Conservation (phyloP, 1,140 invertebrate genomes). For the Steinernema khuongi region DNA sequence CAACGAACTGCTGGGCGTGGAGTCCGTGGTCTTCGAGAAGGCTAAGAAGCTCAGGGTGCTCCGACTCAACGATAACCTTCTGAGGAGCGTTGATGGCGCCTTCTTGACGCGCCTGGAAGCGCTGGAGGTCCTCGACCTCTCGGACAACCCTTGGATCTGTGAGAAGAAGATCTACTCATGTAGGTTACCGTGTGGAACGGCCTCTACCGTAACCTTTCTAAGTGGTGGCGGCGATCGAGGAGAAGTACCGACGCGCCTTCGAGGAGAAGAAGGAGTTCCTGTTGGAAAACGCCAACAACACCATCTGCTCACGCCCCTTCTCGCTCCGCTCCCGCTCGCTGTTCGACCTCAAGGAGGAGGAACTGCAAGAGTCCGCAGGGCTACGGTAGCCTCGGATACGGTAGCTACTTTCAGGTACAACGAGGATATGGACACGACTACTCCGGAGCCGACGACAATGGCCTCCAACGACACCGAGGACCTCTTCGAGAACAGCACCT, state of each 20-base stretch:
- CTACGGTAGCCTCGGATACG: background rate
- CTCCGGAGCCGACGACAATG: conserved; percentile 1
- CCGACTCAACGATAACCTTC: conserved; percentile 22
- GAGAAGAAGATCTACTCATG: conserved; percentile 35
- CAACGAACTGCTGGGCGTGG: background rate
- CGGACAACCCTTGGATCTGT: conserved; percentile 46
- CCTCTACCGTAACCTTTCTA: background rate
- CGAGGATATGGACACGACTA: conserved; percentile 42
- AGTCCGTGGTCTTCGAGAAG: background rate
- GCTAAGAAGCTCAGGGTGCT: conserved; percentile 11
- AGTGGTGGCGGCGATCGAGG: conserved; percentile 34
- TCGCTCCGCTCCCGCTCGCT: conserved; percentile 20
- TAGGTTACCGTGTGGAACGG: conserved; percentile 15
- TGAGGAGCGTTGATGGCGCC: background rate
- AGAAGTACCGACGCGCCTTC: conserved; percentile 39
- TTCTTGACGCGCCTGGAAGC: conserved; percentile 7
- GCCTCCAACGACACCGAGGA: conserved; percentile 20
- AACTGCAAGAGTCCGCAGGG: conserved; percentile 27
- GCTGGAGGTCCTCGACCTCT: conserved; percentile 35
- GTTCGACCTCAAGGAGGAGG: conserved; percentile 31
- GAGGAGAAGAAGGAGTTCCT: conserved; percentile 31
- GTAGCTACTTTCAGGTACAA: conserved; percentile 28
- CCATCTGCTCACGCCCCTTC: conserved; percentile 43
- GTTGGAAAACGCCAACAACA: conserved; percentile 33
- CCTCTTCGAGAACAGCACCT: conserved; percentile 36